phyloP scores from a whole-genome alignment of 2,113 vertebrate species.

The Hirundichthys speculiger region DNA sequence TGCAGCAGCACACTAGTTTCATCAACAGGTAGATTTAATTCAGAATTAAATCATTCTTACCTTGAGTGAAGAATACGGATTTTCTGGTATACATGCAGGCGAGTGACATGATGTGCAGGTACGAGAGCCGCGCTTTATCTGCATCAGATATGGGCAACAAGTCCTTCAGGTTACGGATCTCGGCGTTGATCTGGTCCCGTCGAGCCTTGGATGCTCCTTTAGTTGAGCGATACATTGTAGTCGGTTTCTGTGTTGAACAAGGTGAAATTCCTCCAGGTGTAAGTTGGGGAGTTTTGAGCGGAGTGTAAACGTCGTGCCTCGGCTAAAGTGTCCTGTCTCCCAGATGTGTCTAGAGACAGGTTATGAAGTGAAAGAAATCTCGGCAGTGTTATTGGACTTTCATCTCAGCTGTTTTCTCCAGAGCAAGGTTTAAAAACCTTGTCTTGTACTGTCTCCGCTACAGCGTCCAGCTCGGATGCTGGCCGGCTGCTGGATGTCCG shows the following conservation, averaged over 20 bases:
- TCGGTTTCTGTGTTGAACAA: slow-evolving; percentile 32
- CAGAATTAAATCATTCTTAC: slow-evolving; percentile 70
- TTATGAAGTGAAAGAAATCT: slow-evolving; percentile 23
- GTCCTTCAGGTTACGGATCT: slow-evolving; percentile 93
- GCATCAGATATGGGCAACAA: slow-evolving; percentile 92
- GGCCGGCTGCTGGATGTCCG: slow-evolving; percentile 66
- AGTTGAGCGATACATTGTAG: slow-evolving; percentile 90
- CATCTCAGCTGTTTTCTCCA: slow-evolving; percentile 65
- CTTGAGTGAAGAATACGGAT: slow-evolving; percentile 90
- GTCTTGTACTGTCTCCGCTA: slow-evolving; percentile 70
- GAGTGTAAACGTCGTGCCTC: slow-evolving; percentile 29
- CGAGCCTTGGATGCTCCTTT: slow-evolving; percentile 95
- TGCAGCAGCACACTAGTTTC: slow-evolving; percentile 27
- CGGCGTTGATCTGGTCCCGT: slow-evolving; percentile 94
- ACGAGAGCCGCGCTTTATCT: slow-evolving; percentile 91
- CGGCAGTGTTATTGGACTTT: slow-evolving; percentile 70
- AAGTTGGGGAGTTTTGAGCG: slow-evolving; percentile 47
- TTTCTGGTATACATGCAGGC: slow-evolving; percentile 95
- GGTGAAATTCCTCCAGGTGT: slow-evolving; percentile 53
- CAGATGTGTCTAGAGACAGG: slow-evolving; percentile 55
- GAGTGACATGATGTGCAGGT: slow-evolving; percentile 95
- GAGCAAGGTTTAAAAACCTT: slow-evolving; percentile 69
- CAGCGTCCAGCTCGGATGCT: slow-evolving; percentile 75
- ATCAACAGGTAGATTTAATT: slow-evolving; percentile 66
- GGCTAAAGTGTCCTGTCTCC: slow-evolving; percentile 56